Percentiles rank a stretch among this genome's conserved stretches.
These are phyloP conservation scores for Orthonevra nobilis DNA, from an alignment of 2,888 invertebrate genomes.

Conservation along the genomic window DNA sequence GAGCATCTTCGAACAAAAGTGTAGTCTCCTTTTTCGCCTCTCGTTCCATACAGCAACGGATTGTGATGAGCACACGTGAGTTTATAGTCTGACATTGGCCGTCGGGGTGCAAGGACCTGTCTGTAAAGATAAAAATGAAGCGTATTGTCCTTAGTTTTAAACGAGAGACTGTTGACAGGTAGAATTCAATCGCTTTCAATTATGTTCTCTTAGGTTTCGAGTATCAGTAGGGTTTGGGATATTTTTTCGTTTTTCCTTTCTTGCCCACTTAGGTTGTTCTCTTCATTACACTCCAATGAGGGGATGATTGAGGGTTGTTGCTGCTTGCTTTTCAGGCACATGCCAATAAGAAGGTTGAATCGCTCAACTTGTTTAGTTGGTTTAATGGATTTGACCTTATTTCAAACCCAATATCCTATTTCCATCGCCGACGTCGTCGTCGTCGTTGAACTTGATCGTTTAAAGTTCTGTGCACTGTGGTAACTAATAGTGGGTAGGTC, in stretches of 20 bases:
- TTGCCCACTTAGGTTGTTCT: not conserved
- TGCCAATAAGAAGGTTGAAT: conserved; percentile 30
- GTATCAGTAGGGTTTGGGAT: conserved; percentile 40
- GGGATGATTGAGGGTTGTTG: not conserved
- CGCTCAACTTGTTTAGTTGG: conserved; percentile 52
- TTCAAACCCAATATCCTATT: conserved; percentile 50
- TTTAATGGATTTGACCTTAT: conserved; percentile 62
- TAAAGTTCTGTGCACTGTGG: conserved; percentile 9
- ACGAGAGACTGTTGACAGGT: conserved; percentile 51
- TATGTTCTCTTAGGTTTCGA: conserved; percentile 45
- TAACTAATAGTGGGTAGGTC: too few species aligned
- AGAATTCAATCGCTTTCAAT: conserved; percentile 54
- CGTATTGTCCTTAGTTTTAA: conserved; percentile 5
- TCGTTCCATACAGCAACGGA: not conserved
- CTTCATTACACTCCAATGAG: too few species aligned
- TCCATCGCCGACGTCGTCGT: conserved; percentile 15
- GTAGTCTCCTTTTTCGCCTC: too few species aligned
- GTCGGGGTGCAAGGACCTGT: conserved; percentile 53
- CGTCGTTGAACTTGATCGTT: conserved; percentile 61
- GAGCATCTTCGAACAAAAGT: conserved; percentile 27
- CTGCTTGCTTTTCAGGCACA: too few species aligned
- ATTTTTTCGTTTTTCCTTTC: not conserved
- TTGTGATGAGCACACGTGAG: not conserved
- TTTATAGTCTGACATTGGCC: conserved; percentile 27
- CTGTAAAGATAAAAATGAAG: not conserved